Percentiles rank a stretch among this genome's conserved stretches.
phyloP scores from a whole-genome alignment of 2,113 vertebrate genomes.

The Poicephalus meyeri region DNA sequence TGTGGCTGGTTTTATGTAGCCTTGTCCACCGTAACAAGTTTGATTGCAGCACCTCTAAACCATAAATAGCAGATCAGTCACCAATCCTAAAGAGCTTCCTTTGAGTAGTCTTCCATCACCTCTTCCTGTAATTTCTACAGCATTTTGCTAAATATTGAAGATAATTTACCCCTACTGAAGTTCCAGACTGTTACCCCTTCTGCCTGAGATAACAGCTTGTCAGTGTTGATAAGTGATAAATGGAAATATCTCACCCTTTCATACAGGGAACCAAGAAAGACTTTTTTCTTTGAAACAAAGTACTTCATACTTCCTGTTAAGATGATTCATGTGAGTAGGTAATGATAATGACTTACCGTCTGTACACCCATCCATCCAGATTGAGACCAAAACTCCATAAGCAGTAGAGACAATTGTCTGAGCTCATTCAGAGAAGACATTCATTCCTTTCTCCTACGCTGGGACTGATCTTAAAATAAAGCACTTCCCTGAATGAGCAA shows the following conservation, averaged over 20 bases:
- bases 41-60: background rate
- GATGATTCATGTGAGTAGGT: conserved; percentile 58
- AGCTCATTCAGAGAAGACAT: conserved; percentile 24
- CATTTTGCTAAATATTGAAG: conserved; percentile 26
- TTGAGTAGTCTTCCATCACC: background rate
- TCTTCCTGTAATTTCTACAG: background rate
- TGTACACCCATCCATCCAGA: conserved; percentile 36
- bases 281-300: conserved; percentile 46
- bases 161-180: conserved; percentile 13
- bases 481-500: background rate
- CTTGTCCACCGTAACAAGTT: background rate
- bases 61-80: background rate
- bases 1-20: background rate
- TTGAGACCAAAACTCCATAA: conserved; percentile 15
- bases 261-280: conserved; percentile 23
- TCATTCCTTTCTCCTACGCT: background rate
- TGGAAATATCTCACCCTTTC: conserved; percentile 35
- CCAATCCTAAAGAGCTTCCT: background rate
- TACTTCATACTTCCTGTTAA: conserved; percentile 33
- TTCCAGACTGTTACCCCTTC: conserved; percentile 17
- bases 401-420: background rate
- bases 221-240: conserved; percentile 41
- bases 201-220: conserved; percentile 48
- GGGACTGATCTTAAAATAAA: conserved; percentile 20
- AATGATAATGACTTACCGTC: conserved; percentile 56